Evolutionary conservation across 1,140 invertebrate genomes (phyloP).

Genomic region (Drosophila virilis): DNA sequence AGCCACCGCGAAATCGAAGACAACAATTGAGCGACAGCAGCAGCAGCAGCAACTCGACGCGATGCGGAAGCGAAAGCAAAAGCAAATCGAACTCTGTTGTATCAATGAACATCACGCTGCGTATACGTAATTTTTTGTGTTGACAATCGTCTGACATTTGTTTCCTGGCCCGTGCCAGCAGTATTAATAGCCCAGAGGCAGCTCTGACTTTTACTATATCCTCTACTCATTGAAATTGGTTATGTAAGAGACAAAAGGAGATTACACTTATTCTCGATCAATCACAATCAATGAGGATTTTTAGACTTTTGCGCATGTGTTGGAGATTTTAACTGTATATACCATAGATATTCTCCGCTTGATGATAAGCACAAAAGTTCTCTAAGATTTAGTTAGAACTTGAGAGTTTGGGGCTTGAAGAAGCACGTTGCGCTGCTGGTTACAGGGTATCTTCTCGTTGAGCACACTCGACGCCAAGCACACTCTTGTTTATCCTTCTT

Average conservation of each 20-base stretch:
- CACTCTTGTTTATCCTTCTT: slow-evolving; percentile 15
- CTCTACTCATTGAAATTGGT: neutral
- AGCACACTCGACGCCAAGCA: neutral
- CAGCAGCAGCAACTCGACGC: neutral
- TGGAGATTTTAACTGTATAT: too few species aligned
- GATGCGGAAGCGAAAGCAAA: slow-evolving; percentile 47
- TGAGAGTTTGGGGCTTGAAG: too few species aligned
- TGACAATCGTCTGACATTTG: slow-evolving; percentile 58
- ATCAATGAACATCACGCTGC: slow-evolving; percentile 38
- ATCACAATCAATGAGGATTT: too few species aligned
- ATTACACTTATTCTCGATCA: too few species aligned
- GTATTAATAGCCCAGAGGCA: slow-evolving; percentile 44
- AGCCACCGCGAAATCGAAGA: slow-evolving; percentile 39
- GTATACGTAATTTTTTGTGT: slow-evolving; percentile 50
- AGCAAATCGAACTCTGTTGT: slow-evolving; percentile 28
- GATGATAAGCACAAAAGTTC: too few species aligned
- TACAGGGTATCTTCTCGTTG: neutral
- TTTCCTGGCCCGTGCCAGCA: slow-evolving; percentile 48
- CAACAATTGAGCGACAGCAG: slow-evolving; percentile 43
- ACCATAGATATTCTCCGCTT: too few species aligned
- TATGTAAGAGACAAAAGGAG: neutral
- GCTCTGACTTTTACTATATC: neutral
- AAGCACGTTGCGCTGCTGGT: neutral
- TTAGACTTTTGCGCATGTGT: too few species aligned
- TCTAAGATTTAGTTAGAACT: too few species aligned